Evolutionary conservation across 2,797 vertebrate species (phyloP), one percentile per base, ranked within the genome.

Genomic region (Rhabdomys pumilio): DNA sequence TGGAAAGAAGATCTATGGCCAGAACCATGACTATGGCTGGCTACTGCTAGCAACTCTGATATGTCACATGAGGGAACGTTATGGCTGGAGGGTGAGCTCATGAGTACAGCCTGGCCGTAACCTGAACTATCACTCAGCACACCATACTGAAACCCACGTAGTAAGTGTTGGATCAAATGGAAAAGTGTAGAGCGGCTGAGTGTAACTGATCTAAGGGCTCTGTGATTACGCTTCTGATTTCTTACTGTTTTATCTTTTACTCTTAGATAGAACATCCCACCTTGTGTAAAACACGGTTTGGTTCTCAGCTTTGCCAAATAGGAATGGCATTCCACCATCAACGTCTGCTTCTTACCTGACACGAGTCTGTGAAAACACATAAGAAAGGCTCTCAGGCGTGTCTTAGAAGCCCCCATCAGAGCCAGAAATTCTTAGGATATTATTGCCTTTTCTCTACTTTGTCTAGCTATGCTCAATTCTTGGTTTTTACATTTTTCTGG

Each of bases 221-320:
- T 57, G 2, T 61, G 59, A 3, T 57, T 53, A 0, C 41, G 75
- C 34, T 96, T 73, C 31, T 47, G 31, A 14, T 73, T 77, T 82
- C 57, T n/a, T 50, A 15, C 47, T 87, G 44, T 20, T 82, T 76
- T 95, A 77, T 69, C 65, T 95, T 90, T 85, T 47, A 89, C n/a
- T 5, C 34, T n/a, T 55, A 34, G 73, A 61, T 15, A 53, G 92
- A 83, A 20, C 19, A 3, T 57, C 84, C 31, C 38, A 31, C 50
- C 75, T 72, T 65, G 26, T 11, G 3, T 53, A 53, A 57, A 50
- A 80, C 20, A 38, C 17, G 38, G 31, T 55, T 88, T 75, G 72
- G 50, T 44, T 84, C 92, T 53, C 47, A 15, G 47, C 17, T 50
- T 93, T 57, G 53, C 81, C 82, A 34, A 50, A 67, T 29, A 14